Evolutionary conservation across 1,140 invertebrate genomes (phyloP), one percentile per base, ranked within the genome.

Genomic region (Drosophila lini): DNA sequence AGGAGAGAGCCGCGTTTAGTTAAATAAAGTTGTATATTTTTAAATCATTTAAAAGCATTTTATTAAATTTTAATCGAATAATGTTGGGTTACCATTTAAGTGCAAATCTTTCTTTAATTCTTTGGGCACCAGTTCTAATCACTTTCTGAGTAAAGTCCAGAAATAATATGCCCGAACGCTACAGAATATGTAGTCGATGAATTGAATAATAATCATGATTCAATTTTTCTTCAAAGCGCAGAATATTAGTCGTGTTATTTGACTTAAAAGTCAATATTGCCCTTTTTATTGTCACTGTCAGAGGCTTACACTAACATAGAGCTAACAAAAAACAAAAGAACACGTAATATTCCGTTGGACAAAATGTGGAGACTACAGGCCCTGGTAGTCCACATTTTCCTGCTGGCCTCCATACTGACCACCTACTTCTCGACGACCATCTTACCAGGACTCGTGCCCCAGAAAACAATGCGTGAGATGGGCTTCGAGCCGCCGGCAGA

Each of bases 391-490:
- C 94, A 95, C 78, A 3, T 94, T 28, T 74, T 93, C 5, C 92
- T 95, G 78, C 88, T 95, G 7, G 93, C 93, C 68, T 94, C 94
- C 15, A 93, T 94, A 42, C 93, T 94, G 78, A 94, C 94, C 74
- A 94, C 95, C 15, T 95, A 95, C 86, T 95, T 95, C 84, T 94
- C 94, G 74, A 94, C 94, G 25, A 94, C 94, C 6, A 85, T 95
- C 28, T 93, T 95, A 10, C 93, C 93, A 62, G 93, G 94, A 60
- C 92, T 95, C 74, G 67, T 77, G 16, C 93, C 93, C 11, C 93
- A 94, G 74, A 79, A 89, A 71, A 93, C 94, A 16, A 74, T 88
- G 48, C 91, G 93, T 36, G 86, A 70, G 5, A 41, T 79, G 57
- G 64, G 67, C 0, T 31, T 83, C 1, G 36, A 94, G 16, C 93